A percentile compares a stretch with the other conserved stretches of the same genome.
Evolutionary conservation across 1,140 invertebrate species (phyloP).

Genomic region (Drosophila oshimai): DNA sequence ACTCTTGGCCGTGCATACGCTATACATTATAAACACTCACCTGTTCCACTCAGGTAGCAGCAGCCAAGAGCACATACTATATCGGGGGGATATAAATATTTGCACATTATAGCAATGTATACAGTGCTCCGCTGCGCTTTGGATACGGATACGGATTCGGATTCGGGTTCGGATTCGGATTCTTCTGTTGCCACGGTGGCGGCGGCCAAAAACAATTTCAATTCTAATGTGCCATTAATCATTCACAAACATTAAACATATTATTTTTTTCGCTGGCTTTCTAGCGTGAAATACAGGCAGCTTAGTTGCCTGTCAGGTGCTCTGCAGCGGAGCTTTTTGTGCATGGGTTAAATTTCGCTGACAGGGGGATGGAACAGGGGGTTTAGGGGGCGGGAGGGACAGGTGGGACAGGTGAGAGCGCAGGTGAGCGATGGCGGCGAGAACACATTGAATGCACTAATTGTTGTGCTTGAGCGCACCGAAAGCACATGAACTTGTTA

Average conservation of each 20-base stretch:
- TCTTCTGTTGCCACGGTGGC: neutral
- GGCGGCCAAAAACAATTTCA: slow-evolving; percentile 68
- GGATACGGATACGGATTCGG: slow-evolving; percentile 8
- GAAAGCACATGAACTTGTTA: slow-evolving; percentile 55
- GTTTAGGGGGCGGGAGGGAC: neutral
- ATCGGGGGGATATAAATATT: slow-evolving; percentile 66
- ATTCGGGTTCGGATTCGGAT: neutral
- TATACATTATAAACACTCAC: slow-evolving; percentile 74
- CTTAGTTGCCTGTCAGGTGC: slow-evolving; percentile 76
- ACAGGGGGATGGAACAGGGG: neutral
- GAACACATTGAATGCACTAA: slow-evolving; percentile 63
- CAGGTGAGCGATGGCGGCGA: slow-evolving; percentile 33
- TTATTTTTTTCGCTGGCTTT: slow-evolving; percentile 50
- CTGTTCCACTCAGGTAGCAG: slow-evolving; percentile 58
- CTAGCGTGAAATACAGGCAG: slow-evolving; percentile 76
- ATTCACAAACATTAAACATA: slow-evolving; percentile 81
- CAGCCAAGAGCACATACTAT: slow-evolving; percentile 28
- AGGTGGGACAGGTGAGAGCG: slow-evolving; percentile 12
- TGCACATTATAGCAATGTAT: slow-evolving; percentile 72
- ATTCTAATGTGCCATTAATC: slow-evolving; percentile 80
- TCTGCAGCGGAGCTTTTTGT: slow-evolving; percentile 24
- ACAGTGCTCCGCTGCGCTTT: slow-evolving; percentile 37
- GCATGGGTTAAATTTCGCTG: slow-evolving; percentile 20
- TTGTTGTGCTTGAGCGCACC: slow-evolving; percentile 60
- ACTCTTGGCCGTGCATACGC: slow-evolving; percentile 67